These are phyloP conservation scores for Sphaeridia pumilis DNA, from an alignment of 2,888 invertebrate species.

Conservation along the genomic window DNA sequence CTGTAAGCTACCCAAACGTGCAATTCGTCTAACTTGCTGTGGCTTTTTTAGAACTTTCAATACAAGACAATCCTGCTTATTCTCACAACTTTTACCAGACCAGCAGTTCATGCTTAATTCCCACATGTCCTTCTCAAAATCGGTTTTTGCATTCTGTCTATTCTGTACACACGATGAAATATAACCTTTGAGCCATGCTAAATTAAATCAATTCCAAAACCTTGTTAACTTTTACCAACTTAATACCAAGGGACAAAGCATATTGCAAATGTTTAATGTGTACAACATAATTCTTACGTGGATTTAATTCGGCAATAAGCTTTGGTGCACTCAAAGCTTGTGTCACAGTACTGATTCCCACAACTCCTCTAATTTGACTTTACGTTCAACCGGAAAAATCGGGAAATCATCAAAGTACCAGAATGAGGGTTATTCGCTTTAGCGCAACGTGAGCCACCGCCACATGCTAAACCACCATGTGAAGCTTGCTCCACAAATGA, in stretches of 20 bases:
- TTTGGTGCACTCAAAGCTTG: background rate
- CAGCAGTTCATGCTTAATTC: constrained; percentile 14
- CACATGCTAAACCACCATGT: background rate
- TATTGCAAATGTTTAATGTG: constrained; percentile 15
- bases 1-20: no score
- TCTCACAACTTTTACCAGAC: constrained; percentile 12
- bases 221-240: constrained; percentile 11
- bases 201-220: constrained; percentile 15
- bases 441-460: background rate
- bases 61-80: no score
- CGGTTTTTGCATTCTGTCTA: constrained; percentile 5
- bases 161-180: constrained; percentile 12
- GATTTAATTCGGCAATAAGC: background rate
- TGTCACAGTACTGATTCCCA: background rate
- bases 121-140: constrained; percentile 16
- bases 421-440: background rate
- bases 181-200: constrained; percentile 12
- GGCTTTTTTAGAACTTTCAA: no score
- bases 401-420: no score
- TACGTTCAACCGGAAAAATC: background rate
- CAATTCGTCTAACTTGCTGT: no score
- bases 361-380: background rate
- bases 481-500: background rate
- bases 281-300: constrained; percentile 13
- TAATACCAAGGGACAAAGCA: constrained; percentile 15